Conservation (phyloP, 2,888 invertebrate species). For the Coleophora flavipennella region DNA sequence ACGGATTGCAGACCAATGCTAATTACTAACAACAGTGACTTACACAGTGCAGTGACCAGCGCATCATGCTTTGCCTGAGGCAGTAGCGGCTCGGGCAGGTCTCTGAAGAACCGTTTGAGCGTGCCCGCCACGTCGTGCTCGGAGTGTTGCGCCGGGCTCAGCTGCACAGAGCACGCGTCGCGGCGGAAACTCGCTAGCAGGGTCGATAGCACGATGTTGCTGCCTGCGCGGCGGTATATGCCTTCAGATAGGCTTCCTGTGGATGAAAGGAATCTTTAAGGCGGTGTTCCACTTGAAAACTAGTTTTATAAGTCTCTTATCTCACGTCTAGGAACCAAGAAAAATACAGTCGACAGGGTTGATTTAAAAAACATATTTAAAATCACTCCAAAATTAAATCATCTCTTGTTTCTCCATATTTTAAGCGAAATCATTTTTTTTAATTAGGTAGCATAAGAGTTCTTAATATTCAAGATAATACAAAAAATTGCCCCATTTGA, state of each 20-base stretch:
- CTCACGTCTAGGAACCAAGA: too few relatives aligned
- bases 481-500: too few relatives aligned
- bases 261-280: not conserved
- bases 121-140: constrained; percentile 93
- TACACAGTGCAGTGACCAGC: constrained; percentile 79
- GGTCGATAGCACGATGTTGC: constrained; percentile 80
- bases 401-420: too few relatives aligned
- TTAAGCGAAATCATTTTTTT: too few relatives aligned
- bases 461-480: too few relatives aligned
- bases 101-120: constrained; percentile 91
- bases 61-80: constrained; percentile 79
- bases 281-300: too few relatives aligned
- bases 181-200: constrained; percentile 82
- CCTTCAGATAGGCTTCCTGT: constrained; percentile 89
- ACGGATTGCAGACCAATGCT: too few relatives aligned
- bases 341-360: too few relatives aligned
- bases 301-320: too few relatives aligned
- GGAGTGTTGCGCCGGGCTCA: constrained; percentile 81
- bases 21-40: constrained; percentile 8
- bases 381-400: too few relatives aligned
- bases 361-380: too few relatives aligned
- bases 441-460: too few relatives aligned
- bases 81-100: constrained; percentile 87
- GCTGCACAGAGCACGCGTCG: constrained; percentile 89
- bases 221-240: constrained; percentile 89